A percentile compares a stretch with the other conserved stretches of the same genome.
phyloP scores from a whole-genome alignment of 2,113 vertebrate genomes.

The Synchiropus splendidus region DNA sequence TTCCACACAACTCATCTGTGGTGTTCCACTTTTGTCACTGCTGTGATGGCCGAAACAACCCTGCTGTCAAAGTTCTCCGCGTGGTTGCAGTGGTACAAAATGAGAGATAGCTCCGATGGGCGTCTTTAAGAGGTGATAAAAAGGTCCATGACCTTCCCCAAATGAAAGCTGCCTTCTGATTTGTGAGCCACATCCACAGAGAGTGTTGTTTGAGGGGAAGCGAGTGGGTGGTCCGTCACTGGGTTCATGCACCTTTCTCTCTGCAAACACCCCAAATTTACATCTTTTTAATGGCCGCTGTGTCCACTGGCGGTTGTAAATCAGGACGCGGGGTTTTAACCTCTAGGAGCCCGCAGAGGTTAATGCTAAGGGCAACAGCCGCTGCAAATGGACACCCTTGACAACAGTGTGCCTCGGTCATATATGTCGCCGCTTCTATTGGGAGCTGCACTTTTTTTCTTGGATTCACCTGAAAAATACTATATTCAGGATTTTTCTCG shows the following conservation, averaged over 20 bases:
- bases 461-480: no score
- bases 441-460: no score
- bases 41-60: conserved; percentile 9
- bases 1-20: not conserved
- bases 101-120: conserved; percentile 45
- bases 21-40: not conserved
- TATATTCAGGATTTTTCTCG: no score
- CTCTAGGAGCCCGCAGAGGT: conserved; percentile 41
- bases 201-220: conserved; percentile 41
- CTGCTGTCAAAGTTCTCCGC: conserved; percentile 1
- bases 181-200: conserved; percentile 44
- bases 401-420: conserved; percentile 16
- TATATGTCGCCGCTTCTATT: not conserved
- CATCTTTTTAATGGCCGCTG: conserved; percentile 57
- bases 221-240: conserved; percentile 61
- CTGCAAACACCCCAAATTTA: conserved; percentile 54
- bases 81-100: conserved; percentile 25
- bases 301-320: conserved; percentile 61
- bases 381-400: conserved; percentile 32
- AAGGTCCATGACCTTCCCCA: conserved; percentile 58
- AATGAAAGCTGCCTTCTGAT: conserved; percentile 57
- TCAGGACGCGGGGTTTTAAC: conserved; percentile 47
- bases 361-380: conserved; percentile 32
- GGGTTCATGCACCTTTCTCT: conserved; percentile 50
- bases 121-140: conserved; percentile 61